Base-by-base conservation (phyloP, 2,113 vertebrate genomes). In the Entelurus aequoreus region DNA sequence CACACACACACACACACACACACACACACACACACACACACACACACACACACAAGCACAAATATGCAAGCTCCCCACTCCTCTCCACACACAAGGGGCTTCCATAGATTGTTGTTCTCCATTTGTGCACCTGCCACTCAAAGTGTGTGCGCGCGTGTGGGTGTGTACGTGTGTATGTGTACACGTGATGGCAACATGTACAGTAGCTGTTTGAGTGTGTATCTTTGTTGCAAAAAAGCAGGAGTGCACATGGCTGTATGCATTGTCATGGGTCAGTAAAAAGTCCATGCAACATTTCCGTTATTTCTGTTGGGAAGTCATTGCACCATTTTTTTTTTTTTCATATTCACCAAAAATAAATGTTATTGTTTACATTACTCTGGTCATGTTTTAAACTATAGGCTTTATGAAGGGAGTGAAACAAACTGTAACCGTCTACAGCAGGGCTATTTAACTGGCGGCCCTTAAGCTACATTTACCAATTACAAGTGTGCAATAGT, bases 51-150 rank as follows among this genome's bases (percentile, higher is more conserved):
- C 40, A 46, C 42, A 46, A 4, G 11, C 11, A 46, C 10, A 2
- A 3, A 28, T 46, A 46, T 12, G 42, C 11, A 5, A 46, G 42
- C 42, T 11, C 42, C 42, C 42, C 8, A 9, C 15, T n/a, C 16
- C n/a, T 28, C 4, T 5, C n/a, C 10, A 49, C 8, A 56, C 14
- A 16, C 12, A 60, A 47, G 8, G 8, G 16, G 8, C 49, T 35
- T 56, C 19, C 35, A 51, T 21, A 54, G 15, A 65, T 53, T 54
- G 19, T 16, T 40, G 19, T 56, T 54, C 67, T 50, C 54, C 15
- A 47, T 65, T 61, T 48, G 64, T 58, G 50, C 66, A 76, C 73
- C 68, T 80, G 71, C 49, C 63, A 58, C 49, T 74, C 55, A 73
- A 63, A 69, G 11, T 36, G 40, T 6, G 58, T 49, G 64, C 44